phyloP scores from a whole-genome alignment of 2,888 invertebrate species.

The Drosophila robusta region DNA sequence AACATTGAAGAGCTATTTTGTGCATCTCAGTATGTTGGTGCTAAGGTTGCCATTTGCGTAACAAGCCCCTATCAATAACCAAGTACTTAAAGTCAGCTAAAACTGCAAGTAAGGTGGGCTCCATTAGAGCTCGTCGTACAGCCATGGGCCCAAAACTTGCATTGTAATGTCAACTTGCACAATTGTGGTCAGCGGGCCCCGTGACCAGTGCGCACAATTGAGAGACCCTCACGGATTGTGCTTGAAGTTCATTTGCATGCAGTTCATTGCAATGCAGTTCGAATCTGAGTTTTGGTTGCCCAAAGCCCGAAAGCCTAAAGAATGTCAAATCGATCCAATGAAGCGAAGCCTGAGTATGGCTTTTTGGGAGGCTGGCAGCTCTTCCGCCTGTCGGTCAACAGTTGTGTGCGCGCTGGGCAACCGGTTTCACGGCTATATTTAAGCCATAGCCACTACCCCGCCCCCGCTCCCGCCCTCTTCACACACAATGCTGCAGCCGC shows the following conservation, averaged over 20 bases:
- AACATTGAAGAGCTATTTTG: conserved; percentile 3
- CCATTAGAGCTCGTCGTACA: conserved; percentile 4
- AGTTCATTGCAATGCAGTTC: conserved; percentile 17
- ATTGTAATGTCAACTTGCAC: conserved; percentile 40
- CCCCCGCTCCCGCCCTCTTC: neutral
- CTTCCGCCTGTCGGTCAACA: conserved; percentile 51
- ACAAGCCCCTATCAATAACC: conserved; percentile 12
- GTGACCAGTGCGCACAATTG: conserved; percentile 21
- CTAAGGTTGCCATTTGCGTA: conserved; percentile 13
- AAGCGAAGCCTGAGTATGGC: conserved; percentile 36
- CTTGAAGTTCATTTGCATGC: conserved; percentile 51
- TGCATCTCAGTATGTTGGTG: neutral
- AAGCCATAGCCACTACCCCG: neutral
- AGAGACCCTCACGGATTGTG: conserved; percentile 10
- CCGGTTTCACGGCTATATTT: conserved; percentile 56
- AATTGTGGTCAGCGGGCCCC: conserved; percentile 31
- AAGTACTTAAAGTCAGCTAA: neutral
- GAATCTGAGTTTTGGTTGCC: conserved; percentile 11
- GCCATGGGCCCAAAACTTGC: conserved; percentile 11
- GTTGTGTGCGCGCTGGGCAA: conserved; percentile 42
- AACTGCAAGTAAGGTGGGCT: conserved; percentile 18
- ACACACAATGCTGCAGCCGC: conserved; percentile 21
- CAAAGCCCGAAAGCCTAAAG: conserved; percentile 22
- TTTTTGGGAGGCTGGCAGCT: conserved; percentile 8
- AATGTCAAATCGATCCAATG: conserved; percentile 54